These are phyloP conservation scores for Zophobas morio DNA, from an alignment of 1,140 invertebrate genomes.

Conservation along the genomic window DNA sequence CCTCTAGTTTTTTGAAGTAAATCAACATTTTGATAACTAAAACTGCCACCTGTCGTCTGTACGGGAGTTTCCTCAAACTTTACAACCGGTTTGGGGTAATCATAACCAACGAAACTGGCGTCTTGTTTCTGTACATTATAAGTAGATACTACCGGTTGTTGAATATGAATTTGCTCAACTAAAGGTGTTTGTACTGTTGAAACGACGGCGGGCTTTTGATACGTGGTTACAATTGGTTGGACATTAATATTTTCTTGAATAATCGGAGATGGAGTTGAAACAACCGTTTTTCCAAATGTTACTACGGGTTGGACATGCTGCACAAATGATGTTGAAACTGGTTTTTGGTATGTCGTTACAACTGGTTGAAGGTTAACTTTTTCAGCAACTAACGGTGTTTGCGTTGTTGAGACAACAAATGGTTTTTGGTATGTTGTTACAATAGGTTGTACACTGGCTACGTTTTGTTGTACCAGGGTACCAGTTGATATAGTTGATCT, in stretches of 20 bases:
- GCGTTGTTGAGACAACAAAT: slow-evolving; percentile 16
- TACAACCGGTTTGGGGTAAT: slow-evolving; percentile 66
- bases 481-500: slow-evolving; percentile 46
- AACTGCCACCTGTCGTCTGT: slow-evolving; percentile 55
- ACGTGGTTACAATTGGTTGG: slow-evolving; percentile 18
- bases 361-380: slow-evolving; percentile 16
- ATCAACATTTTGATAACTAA: slow-evolving; percentile 27
- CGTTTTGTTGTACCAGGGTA: slow-evolving; percentile 34
- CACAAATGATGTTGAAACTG: background rate
- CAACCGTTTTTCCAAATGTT: background rate
- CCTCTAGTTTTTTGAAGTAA: background rate
- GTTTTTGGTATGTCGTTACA: slow-evolving; percentile 25
- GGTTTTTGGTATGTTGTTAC: slow-evolving; percentile 15
- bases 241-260: background rate
- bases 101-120: slow-evolving; percentile 61
- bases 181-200: slow-evolving; percentile 40
- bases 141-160: slow-evolving; percentile 47
- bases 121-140: slow-evolving; percentile 61
- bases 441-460: slow-evolving; percentile 60
- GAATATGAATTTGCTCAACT: slow-evolving; percentile 26
- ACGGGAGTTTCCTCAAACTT: slow-evolving; percentile 67
- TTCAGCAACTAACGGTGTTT: slow-evolving; percentile 8
- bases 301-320: slow-evolving; percentile 4
- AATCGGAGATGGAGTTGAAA: background rate
- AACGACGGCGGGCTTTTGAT: slow-evolving; percentile 6